Evolutionary conservation across 2,113 vertebrate genomes (phyloP).

Genomic region (Anser cygnoides): DNA sequence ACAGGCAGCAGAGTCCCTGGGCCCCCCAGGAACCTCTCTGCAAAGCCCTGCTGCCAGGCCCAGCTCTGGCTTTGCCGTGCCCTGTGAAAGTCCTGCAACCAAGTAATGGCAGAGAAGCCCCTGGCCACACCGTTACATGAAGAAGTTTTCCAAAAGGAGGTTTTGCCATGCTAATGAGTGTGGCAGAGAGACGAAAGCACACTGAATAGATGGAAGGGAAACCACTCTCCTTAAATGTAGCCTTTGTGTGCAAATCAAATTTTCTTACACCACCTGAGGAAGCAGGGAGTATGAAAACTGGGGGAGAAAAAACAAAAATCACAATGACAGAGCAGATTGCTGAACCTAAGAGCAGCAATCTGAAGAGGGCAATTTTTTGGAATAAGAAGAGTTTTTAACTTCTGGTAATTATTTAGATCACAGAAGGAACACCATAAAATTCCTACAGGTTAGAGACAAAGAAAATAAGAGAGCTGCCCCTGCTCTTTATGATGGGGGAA

Average conservation of each 20-base stretch:
- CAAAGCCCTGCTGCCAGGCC: neutral
- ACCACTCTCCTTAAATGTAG: neutral
- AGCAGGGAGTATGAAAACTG: neutral
- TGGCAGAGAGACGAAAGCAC: neutral
- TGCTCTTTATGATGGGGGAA: neutral
- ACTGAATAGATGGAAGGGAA: neutral
- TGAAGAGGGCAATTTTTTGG: neutral
- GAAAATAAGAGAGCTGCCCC: neutral
- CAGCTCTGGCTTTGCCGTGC: neutral
- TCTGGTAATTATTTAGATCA: neutral
- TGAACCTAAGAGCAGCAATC: neutral
- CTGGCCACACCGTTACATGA: neutral
- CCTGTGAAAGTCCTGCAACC: neutral
- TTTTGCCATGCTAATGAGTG: neutral
- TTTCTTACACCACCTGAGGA: neutral
- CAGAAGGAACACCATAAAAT: neutral
- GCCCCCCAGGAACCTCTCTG: neutral
- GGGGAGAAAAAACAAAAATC: neutral
- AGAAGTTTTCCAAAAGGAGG: neutral
- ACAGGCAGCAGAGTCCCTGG: neutral
- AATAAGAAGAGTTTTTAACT: neutral
- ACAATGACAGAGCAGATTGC: neutral
- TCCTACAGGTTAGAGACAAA: neutral
- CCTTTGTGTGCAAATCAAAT: neutral
- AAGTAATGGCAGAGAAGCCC: neutral